Conservation (phyloP, 2,888 invertebrate genomes). For the Apamea monoglypha region DNA sequence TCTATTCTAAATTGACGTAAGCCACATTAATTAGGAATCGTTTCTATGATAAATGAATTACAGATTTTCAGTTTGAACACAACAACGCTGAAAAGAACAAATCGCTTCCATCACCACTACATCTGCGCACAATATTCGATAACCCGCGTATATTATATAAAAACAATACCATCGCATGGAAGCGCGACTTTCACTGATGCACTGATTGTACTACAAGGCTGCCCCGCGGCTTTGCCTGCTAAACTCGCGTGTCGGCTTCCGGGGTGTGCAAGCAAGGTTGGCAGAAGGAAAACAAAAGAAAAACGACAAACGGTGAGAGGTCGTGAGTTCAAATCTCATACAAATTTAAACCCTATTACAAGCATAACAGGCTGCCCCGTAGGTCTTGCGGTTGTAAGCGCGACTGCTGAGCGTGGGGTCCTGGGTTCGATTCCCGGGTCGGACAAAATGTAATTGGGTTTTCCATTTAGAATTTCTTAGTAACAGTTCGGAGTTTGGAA, state of each 20-base stretch:
- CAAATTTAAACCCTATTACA: neutral
- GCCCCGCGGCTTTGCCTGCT: constrained; percentile 44
- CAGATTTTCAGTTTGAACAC: too few species aligned
- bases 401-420: too few species aligned
- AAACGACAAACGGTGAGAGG: neutral
- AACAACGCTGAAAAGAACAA: neutral
- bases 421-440: too few species aligned
- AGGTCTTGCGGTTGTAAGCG: too few species aligned
- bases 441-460: too few species aligned
- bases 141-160: constrained; percentile 57
- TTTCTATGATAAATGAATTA: too few species aligned
- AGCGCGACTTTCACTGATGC: constrained; percentile 62
- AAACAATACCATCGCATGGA: constrained; percentile 67
- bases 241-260: constrained; percentile 36
- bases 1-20: too few species aligned
- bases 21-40: too few species aligned
- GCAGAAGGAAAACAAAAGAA: neutral
- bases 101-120: constrained; percentile 10
- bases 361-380: neutral
- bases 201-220: constrained; percentile 49
- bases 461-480: too few species aligned
- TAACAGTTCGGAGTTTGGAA: too few species aligned
- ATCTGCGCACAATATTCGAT: constrained; percentile 27
- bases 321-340: neutral
- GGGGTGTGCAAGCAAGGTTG: constrained; percentile 12